Percentiles rank a stretch among this genome's conserved stretches.
These are phyloP conservation scores for Symphodus melops DNA, from an alignment of 2,113 vertebrate species.

Conservation along the genomic window DNA sequence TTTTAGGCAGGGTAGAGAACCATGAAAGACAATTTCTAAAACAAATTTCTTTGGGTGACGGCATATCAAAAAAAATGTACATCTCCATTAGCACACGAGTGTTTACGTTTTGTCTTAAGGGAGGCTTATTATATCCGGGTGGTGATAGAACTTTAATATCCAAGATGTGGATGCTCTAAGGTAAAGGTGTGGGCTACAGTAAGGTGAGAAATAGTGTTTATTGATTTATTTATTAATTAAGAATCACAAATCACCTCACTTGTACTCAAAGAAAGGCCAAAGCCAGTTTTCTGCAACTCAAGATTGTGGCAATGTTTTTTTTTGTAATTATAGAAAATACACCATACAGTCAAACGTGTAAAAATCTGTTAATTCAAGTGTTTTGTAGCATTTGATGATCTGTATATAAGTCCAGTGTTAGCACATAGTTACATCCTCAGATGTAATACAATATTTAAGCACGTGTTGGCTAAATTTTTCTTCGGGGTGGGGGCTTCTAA, in stretches of 20 bases:
- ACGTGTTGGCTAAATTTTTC: neutral
- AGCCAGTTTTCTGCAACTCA: constrained; percentile 26
- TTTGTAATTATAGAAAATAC: constrained; percentile 45
- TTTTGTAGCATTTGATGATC: constrained; percentile 45
- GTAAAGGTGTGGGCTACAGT: neutral
- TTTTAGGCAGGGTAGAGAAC: constrained; percentile 16
- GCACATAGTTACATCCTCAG: neutral
- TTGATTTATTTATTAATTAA: neutral
- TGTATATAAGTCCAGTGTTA: constrained; percentile 11
- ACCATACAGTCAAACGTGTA: constrained; percentile 30
- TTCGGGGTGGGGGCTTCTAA: constrained; percentile 7
- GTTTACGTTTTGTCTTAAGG: constrained; percentile 27
- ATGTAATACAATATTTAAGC: constrained; percentile 9
- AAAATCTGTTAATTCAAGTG: constrained; percentile 2
- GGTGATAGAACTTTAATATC: constrained; percentile 5
- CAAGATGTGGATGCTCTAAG: constrained; percentile 11
- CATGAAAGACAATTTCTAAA: constrained; percentile 35
- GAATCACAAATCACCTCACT: constrained; percentile 6
- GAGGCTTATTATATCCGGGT: constrained; percentile 17
- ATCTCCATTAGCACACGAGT: constrained; percentile 44
- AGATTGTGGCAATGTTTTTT: constrained; percentile 28
- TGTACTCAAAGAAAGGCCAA: constrained; percentile 36
- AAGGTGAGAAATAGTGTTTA: neutral
- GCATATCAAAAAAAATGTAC: constrained; percentile 7
- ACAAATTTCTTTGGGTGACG: constrained; percentile 14